Evolutionary conservation across 2,888 invertebrate species (phyloP), one percentile per base, ranked within the genome.

Genomic region (Luperina testacea): DNA sequence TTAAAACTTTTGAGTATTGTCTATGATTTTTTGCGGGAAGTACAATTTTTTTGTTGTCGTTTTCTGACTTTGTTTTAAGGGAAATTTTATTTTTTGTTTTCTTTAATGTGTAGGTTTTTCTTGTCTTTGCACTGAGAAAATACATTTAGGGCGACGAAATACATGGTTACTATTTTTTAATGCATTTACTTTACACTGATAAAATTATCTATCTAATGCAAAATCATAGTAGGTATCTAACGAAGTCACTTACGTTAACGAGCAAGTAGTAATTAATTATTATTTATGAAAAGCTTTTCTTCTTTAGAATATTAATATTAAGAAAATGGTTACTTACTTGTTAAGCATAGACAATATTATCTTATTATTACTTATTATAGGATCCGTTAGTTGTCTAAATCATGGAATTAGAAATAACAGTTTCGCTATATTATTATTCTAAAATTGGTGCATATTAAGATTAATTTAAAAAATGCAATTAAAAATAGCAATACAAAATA

Each of bases 41-140:
- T 88, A 88, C 87, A 87, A 81, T 87, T 77, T 86, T 86, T 87
- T 77, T 82, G 69, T 87, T 79, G 68, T 64, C 9, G 70, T 48
- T 84, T 75, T 78, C 61, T 68, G 45, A 71, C 59, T 71, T 61
- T 65, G 65, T 73, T 76, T 8, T 76, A 69, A 70, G 61, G 51
- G n/a, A 48, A 42, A 65, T 61, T 75, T 27, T 79, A 24, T 72
- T 63, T 67, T 71, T 76, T 61, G 38, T 76, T 70, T 71, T 15
- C 4, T 61, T 70, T 61, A 38, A 67, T 15, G 57, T 67, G 20
- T 81, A 57, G 4, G 38, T n/a, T 48, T 61, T 65, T 53, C 2
- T 71, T 48, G 38, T 63, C 51, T 74, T 70, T 53, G 63, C 73
- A 82, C 68, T 64, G 15, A 69, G 24, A n/a, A 32, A 85, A 65